A percentile compares a stretch with the other conserved stretches of the same genome.
Evolutionary conservation across 2,113 vertebrate genomes (phyloP).

Genomic region (Pteronura brasiliensis): DNA sequence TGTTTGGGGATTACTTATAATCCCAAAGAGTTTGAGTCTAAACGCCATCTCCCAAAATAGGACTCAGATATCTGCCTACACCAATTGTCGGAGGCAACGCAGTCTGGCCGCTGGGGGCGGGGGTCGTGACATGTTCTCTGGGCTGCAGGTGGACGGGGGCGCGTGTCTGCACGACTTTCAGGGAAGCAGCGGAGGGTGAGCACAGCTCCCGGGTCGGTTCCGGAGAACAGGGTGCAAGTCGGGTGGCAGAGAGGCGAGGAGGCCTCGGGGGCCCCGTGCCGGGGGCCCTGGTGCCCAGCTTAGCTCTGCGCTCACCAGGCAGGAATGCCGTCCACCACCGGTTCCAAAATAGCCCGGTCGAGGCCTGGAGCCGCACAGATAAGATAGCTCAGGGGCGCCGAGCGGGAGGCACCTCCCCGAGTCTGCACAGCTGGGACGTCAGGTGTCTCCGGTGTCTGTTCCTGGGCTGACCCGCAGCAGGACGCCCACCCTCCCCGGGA

Average conservation of each 20-base stretch:
- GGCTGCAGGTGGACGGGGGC: neutral
- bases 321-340: conserved; percentile 81
- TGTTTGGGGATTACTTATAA: neutral
- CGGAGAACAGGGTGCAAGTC: fast-evolving
- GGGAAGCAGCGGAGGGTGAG: neutral
- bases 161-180: neutral
- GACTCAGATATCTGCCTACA: neutral
- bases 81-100: neutral
- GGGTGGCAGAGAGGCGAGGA: conserved; percentile 29
- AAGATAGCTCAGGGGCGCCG: conserved; percentile 71
- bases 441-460: neutral
- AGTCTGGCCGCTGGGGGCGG: neutral
- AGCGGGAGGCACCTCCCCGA: conserved; percentile 68
- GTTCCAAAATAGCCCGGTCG: conserved; percentile 69
- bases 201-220: fast-evolving
- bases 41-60: neutral
- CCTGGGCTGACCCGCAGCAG: neutral
- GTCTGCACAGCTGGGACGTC: conserved; percentile 37
- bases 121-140: neutral
- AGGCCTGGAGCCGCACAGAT: conserved; percentile 73
- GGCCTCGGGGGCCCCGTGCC: conserved; percentile 16
- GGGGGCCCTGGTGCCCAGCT: conserved; percentile 83
- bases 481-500: too few species aligned
- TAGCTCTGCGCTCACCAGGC: conserved; percentile 84
- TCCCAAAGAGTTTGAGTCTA: neutral